Base-by-base conservation (phyloP, 92 coral and sea anemone species). In the Virgularia gustaviana region DNA sequence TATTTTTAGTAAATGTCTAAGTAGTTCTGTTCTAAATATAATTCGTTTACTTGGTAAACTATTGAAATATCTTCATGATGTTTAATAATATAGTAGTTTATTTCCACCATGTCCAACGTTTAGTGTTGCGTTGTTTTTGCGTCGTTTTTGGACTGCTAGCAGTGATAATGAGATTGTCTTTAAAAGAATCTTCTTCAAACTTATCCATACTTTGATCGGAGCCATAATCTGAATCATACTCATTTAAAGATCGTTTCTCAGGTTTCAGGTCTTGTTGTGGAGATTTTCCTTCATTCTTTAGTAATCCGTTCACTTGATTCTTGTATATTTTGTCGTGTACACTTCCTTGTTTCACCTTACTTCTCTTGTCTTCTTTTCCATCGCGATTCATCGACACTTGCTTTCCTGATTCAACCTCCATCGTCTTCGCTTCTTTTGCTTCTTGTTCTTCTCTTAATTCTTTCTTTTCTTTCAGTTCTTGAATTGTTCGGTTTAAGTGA, bases 401-500 rank as follows among this genome's bases (percentile, higher is more conserved):
- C 15, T 16, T 22, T 52, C 3, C n/a, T n/a, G n/a, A n/a, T n/a
- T n/a, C n/a, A n/a, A n/a, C n/a, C n/a, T n/a, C n/a, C n/a, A n/a
- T n/a, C n/a, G n/a, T n/a, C n/a, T n/a, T n/a, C n/a, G 51, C 51
- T 13, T 43, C 39, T 33, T 44, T 29, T 27, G 55, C 61, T 34
- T 30, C 61, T 5, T 18, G n/a, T 35, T 60, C 66, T 34, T 49
- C 75, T 16, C 19, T 49, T 18, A 49, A 15, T 20, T 68, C 61
- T 34, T 49, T 59, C 25, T 68, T 49, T 13, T 68, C 75, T 49
- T 49, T 68, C 10, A 68, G 38, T 12, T 68, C 75, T 18, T 89
- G 99, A 27, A 94, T 94, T 6, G 94, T 82, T 23, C 90, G 81
- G 49, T 95, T 84, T 0, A 94, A 85, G 52, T 94, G 94, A 65